A percentile compares a stretch with the other conserved stretches of the same genome.
phyloP scores from a whole-genome alignment of 2,888 invertebrate species.

The Ecliptopera silaceata region DNA sequence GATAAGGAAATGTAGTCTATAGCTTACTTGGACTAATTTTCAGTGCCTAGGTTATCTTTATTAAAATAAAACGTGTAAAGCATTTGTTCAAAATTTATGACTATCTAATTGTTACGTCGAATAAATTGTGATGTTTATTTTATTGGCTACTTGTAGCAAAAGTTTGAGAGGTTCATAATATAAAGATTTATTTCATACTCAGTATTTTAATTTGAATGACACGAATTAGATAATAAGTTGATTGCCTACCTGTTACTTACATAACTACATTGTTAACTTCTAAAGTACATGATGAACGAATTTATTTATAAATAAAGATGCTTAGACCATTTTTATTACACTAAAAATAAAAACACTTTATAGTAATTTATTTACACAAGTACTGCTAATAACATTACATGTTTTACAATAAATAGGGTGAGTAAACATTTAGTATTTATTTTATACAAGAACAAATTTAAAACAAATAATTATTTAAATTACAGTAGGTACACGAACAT shows the following conservation, averaged over 20 bases:
- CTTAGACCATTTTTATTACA: conserved; percentile 1
- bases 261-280: conserved; percentile 1
- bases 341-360: conserved; percentile 1
- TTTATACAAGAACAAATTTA: too few relatives aligned
- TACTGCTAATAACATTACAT: conserved; percentile 32
- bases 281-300: neutral
- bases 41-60: conserved; percentile 17
- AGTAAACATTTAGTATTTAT: conserved; percentile 3
- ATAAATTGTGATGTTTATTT: conserved; percentile 37
- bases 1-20: conserved; percentile 44
- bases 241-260: neutral
- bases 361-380: conserved; percentile 29
- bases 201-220: conserved; percentile 30
- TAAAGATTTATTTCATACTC: conserved; percentile 41
- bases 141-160: conserved; percentile 33
- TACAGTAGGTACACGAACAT: conserved; percentile 18
- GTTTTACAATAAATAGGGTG: conserved; percentile 8
- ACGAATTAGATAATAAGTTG: neutral
- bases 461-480: conserved; percentile 1
- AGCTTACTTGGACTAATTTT: conserved; percentile 16
- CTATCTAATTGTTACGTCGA: conserved; percentile 30
- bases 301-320: too few relatives aligned
- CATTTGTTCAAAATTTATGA: conserved; percentile 17
- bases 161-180: conserved; percentile 37
- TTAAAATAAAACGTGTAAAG: conserved; percentile 15